Evolutionary conservation across 2,888 invertebrate genomes (phyloP).

Genomic region (Diogma glabrata): DNA sequence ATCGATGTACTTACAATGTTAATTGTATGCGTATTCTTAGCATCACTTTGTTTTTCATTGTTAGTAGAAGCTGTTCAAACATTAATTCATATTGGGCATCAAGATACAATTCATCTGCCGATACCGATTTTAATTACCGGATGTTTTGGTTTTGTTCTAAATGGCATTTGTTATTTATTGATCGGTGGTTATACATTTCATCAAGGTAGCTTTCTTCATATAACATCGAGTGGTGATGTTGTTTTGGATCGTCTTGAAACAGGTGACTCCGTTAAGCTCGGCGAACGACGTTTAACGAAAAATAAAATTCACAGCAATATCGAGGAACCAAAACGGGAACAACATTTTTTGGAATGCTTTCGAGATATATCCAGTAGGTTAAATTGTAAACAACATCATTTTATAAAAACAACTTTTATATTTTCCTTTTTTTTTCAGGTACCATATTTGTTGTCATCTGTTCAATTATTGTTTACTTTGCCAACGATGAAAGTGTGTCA

Average conservation of each 20-base stretch:
- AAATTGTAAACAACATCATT: not conserved
- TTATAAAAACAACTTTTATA: too few species aligned
- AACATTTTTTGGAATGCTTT: constrained; percentile 47
- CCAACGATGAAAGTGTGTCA: constrained; percentile 44
- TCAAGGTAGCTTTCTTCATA: constrained; percentile 55
- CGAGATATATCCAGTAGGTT: constrained; percentile 47
- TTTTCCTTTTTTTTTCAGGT: constrained; percentile 41
- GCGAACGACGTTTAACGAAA: constrained; percentile 38
- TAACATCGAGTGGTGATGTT: constrained; percentile 49
- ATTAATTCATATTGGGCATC: constrained; percentile 59
- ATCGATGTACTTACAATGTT: constrained; percentile 78
- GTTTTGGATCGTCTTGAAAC: constrained; percentile 44
- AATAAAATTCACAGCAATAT: too few species aligned
- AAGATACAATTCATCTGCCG: constrained; percentile 63
- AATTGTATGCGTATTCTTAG: constrained; percentile 68
- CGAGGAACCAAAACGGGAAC: constrained; percentile 37
- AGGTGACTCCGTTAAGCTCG: constrained; percentile 33
- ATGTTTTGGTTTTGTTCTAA: constrained; percentile 54
- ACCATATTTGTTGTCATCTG: constrained; percentile 65
- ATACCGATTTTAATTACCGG: constrained; percentile 63
- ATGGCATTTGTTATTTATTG: constrained; percentile 65
- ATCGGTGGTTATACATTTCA: constrained; percentile 70
- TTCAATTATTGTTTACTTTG: constrained; percentile 47
- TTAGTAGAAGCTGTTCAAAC: constrained; percentile 73
- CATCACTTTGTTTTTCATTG: constrained; percentile 71